These are phyloP conservation scores for Apodemia mormo DNA, from an alignment of 2,888 invertebrate genomes.

Conservation along the genomic window DNA sequence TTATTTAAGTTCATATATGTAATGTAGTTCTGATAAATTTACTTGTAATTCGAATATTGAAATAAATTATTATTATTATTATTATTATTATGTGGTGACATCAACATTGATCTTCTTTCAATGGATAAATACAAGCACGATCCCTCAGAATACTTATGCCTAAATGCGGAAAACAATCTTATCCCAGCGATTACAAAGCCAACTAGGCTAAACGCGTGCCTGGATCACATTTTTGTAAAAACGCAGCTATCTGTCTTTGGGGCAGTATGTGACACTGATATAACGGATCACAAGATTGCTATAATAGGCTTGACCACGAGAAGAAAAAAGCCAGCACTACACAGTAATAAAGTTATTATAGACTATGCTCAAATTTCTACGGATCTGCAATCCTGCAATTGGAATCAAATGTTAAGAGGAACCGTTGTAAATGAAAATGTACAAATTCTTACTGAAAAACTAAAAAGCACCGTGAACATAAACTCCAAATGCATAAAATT, in stretches of 20 bases:
- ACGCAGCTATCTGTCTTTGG: not conserved
- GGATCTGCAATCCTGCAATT: not conserved
- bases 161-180: constrained; percentile 10
- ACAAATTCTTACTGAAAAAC: not conserved
- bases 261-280: not conserved
- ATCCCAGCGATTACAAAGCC: constrained; percentile 12
- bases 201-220: not conserved
- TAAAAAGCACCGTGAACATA: not conserved
- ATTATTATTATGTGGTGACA: constrained; percentile 18
- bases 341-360: not conserved
- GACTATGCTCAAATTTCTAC: not conserved
- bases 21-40: too few relatives aligned
- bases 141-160: constrained; percentile 5
- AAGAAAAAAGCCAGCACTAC: not conserved
- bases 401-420: not conserved
- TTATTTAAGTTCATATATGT: too few relatives aligned
- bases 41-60: too few relatives aligned
- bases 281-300: not conserved
- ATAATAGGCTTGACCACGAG: not conserved
- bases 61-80: too few relatives aligned
- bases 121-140: not conserved
- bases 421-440: not conserved
- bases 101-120: constrained; percentile 16
- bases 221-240: constrained; percentile 17
- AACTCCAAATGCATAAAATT: not conserved